phyloP scores from a whole-genome alignment of 1,140 invertebrate species.

The Leptestheria dahalacensis region DNA sequence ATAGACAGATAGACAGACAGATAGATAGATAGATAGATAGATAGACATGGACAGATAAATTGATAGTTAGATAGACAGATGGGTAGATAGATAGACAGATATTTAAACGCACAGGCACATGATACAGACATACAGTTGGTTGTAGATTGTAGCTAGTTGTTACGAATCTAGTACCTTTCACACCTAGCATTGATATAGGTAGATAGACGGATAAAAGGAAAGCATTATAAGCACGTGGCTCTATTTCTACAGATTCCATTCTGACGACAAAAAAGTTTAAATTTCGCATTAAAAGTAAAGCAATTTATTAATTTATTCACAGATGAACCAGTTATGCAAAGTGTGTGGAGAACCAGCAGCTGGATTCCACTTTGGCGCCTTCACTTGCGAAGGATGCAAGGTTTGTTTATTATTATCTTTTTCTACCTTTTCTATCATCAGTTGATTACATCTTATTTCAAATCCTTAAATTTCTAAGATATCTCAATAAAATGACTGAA shows the following conservation, averaged over 20 bases:
- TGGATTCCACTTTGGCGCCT: slow-evolving; percentile 43
- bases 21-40: no score
- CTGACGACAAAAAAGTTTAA: not conserved
- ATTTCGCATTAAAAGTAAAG: not conserved
- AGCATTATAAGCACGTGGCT: no score
- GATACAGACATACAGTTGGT: no score
- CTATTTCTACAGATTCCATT: not conserved
- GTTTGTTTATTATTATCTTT: slow-evolving; percentile 27
- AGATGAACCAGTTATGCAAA: slow-evolving; percentile 31
- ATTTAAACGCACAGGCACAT: no score
- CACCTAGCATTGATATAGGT: no score
- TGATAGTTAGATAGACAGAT: no score
- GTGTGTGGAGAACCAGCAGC: slow-evolving; percentile 41
- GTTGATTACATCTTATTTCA: not conserved
- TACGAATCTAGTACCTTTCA: no score
- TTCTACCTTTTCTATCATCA: slow-evolving; percentile 24
- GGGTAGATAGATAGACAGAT: no score
- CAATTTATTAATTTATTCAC: not conserved
- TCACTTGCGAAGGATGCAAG: slow-evolving; percentile 46
- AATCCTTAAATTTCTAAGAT: not conserved
- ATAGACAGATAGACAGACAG: no score
- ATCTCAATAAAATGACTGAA: not conserved
- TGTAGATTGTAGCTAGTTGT: no score
- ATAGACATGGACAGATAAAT: no score
- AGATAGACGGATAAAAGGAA: no score